Conservation (phyloP, 1,140 invertebrate genomes). For the Drosophila setifemur region DNA sequence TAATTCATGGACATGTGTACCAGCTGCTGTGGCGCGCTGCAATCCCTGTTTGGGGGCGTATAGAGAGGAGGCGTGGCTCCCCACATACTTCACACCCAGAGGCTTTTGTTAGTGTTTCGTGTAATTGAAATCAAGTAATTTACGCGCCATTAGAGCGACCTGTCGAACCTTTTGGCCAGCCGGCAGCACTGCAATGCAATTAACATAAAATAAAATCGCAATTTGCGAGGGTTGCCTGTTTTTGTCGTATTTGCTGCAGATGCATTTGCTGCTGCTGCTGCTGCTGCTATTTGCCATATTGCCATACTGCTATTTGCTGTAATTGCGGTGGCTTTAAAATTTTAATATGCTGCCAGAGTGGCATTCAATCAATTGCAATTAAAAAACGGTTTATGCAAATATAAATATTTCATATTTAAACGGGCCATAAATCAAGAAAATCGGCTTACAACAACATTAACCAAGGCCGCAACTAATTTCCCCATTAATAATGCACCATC, state of each 20-base stretch:
- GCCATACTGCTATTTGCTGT: constrained; percentile 46
- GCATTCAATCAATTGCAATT: constrained; percentile 65
- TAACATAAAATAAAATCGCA: constrained; percentile 65
- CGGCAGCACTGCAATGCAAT: constrained; percentile 37
- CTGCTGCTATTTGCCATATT: too few relatives aligned
- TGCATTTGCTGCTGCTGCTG: too few relatives aligned
- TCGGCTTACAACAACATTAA: constrained; percentile 14
- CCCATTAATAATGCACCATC: constrained; percentile 31
- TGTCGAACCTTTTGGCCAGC: constrained; percentile 19
- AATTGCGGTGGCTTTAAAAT: constrained; percentile 62
- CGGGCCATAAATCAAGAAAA: constrained; percentile 45
- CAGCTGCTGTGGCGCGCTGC: constrained; percentile 24
- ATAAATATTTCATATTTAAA: constrained; percentile 42
- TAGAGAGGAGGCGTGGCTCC: not conserved
- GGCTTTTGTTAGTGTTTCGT: constrained; percentile 14
- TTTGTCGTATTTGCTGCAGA: not conserved
- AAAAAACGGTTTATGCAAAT: constrained; percentile 43
- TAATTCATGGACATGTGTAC: constrained; percentile 62
- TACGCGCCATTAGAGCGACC: constrained; percentile 69
- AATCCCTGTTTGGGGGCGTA: not conserved
- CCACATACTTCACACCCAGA: not conserved
- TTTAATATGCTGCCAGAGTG: constrained; percentile 54
- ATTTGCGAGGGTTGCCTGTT: constrained; percentile 1
- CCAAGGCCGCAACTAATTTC: constrained; percentile 35
- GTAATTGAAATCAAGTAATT: constrained; percentile 73